These are phyloP conservation scores for Anthrax anthrax DNA, from an alignment of 2,888 invertebrate species.

Conservation along the genomic window DNA sequence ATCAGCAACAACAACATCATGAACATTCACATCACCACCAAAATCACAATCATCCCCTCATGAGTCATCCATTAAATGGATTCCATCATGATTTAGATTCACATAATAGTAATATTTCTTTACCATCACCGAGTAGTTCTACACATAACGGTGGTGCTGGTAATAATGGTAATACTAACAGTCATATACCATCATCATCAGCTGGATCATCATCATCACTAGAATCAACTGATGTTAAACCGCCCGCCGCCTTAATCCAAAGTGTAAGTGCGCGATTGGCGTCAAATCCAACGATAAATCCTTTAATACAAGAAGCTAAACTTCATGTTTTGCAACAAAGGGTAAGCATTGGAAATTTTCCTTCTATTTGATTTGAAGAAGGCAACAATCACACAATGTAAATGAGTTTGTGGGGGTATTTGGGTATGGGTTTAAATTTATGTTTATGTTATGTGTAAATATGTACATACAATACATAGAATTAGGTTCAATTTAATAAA, in stretches of 20 bases:
- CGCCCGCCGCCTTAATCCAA: conserved; percentile 49
- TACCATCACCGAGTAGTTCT: conserved; percentile 66
- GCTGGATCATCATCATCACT: conserved; percentile 52
- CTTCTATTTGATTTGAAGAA: conserved; percentile 12
- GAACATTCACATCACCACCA: conserved; percentile 15
- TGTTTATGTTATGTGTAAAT: background rate
- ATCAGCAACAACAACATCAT: conserved; percentile 16
- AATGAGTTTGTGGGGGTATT: too few relatives aligned
- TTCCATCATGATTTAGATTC: conserved; percentile 35
- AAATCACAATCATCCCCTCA: conserved; percentile 7
- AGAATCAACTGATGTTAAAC: conserved; percentile 46
- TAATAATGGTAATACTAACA: background rate
- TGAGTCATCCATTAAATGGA: conserved; percentile 20
- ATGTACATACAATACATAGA: conserved; percentile 1
- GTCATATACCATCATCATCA: conserved; percentile 15
- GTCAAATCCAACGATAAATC: conserved; percentile 25
- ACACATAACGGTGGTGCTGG: conserved; percentile 46
- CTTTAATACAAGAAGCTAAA: conserved; percentile 40
- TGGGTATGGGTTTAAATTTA: too few relatives aligned
- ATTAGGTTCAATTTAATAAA: conserved; percentile 16
- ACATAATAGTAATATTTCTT: conserved; percentile 54
- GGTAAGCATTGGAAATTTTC: conserved; percentile 50
- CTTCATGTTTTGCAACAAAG: conserved; percentile 66
- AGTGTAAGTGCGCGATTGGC: conserved; percentile 57
- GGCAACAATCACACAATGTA: too few relatives aligned